Conservation (phyloP, 2,797 vertebrate genomes). For the Danio jaintianensis region DNA sequence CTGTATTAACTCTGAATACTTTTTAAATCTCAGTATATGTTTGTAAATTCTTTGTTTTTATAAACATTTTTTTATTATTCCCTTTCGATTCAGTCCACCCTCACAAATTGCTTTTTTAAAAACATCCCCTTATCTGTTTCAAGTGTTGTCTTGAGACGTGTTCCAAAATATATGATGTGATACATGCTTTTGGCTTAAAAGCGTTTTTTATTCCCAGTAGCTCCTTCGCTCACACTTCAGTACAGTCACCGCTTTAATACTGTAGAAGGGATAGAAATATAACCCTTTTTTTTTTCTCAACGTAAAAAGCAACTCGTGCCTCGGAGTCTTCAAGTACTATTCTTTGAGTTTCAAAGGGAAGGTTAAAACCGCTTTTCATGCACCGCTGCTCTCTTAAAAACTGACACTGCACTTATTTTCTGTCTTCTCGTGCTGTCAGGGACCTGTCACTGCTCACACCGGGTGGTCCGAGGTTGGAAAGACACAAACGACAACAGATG, state of each 20-base stretch:
- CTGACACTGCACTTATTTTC: slow-evolving; percentile 29
- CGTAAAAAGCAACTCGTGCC: neutral
- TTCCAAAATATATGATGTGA: slow-evolving; percentile 1
- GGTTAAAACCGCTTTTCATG: slow-evolving; percentile 31
- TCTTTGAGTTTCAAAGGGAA: neutral
- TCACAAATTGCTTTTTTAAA: no score
- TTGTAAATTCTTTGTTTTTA: no score
- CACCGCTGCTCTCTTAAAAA: slow-evolving; percentile 3
- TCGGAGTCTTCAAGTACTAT: slow-evolving; percentile 4
- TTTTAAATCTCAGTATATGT: no score
- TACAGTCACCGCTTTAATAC: slow-evolving; percentile 7
- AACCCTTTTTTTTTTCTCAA: neutral
- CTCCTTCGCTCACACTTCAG: neutral
- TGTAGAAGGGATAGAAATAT: neutral
- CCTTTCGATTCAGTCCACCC: neutral
- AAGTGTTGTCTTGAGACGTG: neutral
- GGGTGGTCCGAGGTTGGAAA: slow-evolving; percentile 25
- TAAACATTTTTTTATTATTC: neutral
- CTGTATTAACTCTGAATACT: no score
- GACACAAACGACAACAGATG: slow-evolving; percentile 52
- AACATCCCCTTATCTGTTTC: neutral
- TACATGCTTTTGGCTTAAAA: neutral
- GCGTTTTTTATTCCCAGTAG: neutral
- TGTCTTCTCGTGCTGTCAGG: slow-evolving; percentile 45
- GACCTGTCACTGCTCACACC: slow-evolving; percentile 50